A percentile compares a stretch with the other conserved stretches of the same genome.
phyloP scores from a whole-genome alignment of 2,113 vertebrate genomes.

The Polypterus senegalus region DNA sequence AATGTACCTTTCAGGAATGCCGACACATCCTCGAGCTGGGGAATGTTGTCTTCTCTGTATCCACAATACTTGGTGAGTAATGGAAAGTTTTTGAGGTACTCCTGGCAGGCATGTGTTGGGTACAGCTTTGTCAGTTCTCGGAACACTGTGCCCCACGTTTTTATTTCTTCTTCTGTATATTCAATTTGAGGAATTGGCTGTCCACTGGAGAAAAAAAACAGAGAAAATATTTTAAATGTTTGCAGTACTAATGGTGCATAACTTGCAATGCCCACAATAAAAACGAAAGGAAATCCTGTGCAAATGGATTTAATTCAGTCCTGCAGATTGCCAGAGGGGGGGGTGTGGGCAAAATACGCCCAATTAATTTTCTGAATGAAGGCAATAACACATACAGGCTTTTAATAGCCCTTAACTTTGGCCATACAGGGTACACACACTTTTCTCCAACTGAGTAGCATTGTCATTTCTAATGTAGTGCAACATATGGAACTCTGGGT shows the following conservation, averaged over 20 bases:
- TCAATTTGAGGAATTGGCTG: conserved; percentile 82
- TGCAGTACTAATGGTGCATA: not conserved
- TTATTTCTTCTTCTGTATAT: conserved; percentile 80
- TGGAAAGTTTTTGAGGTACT: conserved; percentile 89
- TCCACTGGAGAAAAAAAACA: conserved; percentile 50
- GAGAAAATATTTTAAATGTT: not conserved
- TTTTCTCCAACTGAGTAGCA: too few relatives aligned
- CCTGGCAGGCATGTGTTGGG: conserved; percentile 86
- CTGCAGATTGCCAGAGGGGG: too few relatives aligned
- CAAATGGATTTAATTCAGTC: too few relatives aligned
- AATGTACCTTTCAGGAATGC: conserved; percentile 75
- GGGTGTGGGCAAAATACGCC: too few relatives aligned
- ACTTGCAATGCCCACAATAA: not conserved
- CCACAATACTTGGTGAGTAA: conserved; percentile 81
- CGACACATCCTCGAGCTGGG: conserved; percentile 88
- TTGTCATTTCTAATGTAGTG: too few relatives aligned
- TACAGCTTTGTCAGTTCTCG: conserved; percentile 87
- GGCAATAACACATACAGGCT: too few relatives aligned
- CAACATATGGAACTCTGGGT: too few relatives aligned
- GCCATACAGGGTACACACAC: too few relatives aligned
- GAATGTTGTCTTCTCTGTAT: conserved; percentile 88
- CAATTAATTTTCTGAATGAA: too few relatives aligned
- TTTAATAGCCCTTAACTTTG: too few relatives aligned
- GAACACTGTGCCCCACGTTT: conserved; percentile 86
- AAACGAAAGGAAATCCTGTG: not conserved